A percentile compares a stretch with the other conserved stretches of the same genome.
Evolutionary conservation across 2,888 invertebrate genomes (phyloP).

Genomic region (Limnephilus marmoratus): DNA sequence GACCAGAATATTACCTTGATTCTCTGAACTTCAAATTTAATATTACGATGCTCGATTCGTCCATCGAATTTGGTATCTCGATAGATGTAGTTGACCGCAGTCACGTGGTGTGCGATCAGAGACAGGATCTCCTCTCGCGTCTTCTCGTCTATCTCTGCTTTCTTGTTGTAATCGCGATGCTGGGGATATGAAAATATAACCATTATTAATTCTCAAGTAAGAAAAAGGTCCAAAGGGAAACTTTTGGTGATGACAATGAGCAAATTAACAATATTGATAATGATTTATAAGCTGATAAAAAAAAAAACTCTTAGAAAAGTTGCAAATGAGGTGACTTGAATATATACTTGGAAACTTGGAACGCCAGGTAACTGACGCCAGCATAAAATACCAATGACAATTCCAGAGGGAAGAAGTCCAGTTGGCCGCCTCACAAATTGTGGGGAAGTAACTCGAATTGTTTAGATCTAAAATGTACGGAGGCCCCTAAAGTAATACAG

Average conservation of each 20-base stretch:
- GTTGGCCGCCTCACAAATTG: too few species aligned
- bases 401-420: too few species aligned
- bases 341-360: too few species aligned
- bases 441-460: too few species aligned
- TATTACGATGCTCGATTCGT: slow-evolving; percentile 91
- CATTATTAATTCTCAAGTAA: slow-evolving; percentile 66
- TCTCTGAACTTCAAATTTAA: slow-evolving; percentile 96
- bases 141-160: slow-evolving; percentile 87
- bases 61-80: slow-evolving; percentile 97
- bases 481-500: too few species aligned
- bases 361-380: too few species aligned
- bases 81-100: slow-evolving; percentile 98
- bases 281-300: too few species aligned
- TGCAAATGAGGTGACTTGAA: too few species aligned
- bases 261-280: too few species aligned
- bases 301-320: too few species aligned
- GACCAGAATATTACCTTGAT: slow-evolving; percentile 71
- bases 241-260: neutral
- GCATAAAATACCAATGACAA: too few species aligned
- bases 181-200: slow-evolving; percentile 69
- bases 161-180: slow-evolving; percentile 85
- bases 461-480: too few species aligned
- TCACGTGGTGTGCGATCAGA: slow-evolving; percentile 98
- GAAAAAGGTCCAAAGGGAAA: neutral
- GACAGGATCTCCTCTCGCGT: slow-evolving; percentile 98